Percentiles rank a stretch among this genome's conserved stretches.
phyloP scores from a whole-genome alignment of 2,888 invertebrate genomes.

The Chouioia cunea region DNA sequence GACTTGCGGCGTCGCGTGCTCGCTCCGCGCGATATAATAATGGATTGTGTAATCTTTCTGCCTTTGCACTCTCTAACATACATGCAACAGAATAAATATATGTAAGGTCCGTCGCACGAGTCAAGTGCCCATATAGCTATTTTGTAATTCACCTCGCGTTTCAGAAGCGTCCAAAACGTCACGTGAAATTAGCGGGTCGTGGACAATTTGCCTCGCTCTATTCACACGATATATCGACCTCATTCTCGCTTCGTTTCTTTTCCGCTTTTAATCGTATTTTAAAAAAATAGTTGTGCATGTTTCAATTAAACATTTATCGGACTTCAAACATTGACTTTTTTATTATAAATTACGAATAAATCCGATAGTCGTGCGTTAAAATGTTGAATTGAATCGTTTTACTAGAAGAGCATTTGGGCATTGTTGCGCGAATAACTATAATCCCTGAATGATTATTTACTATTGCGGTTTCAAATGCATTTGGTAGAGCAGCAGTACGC shows the following conservation, averaged over 20 bases:
- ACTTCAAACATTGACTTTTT: not conserved
- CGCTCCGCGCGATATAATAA: conserved; percentile 53
- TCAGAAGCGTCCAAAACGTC: conserved; percentile 15
- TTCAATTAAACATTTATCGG: not conserved
- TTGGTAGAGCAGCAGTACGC: conserved; percentile 10
- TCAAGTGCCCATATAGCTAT: conserved; percentile 50
- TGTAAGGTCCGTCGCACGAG: conserved; percentile 50
- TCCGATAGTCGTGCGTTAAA: not conserved
- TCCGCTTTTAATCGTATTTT: conserved; percentile 5
- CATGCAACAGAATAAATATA: conserved; percentile 7
- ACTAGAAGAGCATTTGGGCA: not conserved
- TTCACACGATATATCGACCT: conserved; percentile 12
- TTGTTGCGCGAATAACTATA: conserved; percentile 23
- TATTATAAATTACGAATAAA: not conserved
- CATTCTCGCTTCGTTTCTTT: not conserved
- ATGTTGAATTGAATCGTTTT: not conserved
- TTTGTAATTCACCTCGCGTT: conserved; percentile 34
- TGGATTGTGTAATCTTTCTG: conserved; percentile 55
- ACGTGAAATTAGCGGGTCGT: conserved; percentile 22
- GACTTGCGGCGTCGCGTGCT: conserved; percentile 57
- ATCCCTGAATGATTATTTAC: conserved; percentile 41
- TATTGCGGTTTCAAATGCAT: conserved; percentile 25
- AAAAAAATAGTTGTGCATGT: not conserved
- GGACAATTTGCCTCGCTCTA: conserved; percentile 11
- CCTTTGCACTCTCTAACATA: not conserved